Conservation (phyloP, 37 sponge, comb jelly and placozoan species). For the Hormiphora californensis region DNA sequence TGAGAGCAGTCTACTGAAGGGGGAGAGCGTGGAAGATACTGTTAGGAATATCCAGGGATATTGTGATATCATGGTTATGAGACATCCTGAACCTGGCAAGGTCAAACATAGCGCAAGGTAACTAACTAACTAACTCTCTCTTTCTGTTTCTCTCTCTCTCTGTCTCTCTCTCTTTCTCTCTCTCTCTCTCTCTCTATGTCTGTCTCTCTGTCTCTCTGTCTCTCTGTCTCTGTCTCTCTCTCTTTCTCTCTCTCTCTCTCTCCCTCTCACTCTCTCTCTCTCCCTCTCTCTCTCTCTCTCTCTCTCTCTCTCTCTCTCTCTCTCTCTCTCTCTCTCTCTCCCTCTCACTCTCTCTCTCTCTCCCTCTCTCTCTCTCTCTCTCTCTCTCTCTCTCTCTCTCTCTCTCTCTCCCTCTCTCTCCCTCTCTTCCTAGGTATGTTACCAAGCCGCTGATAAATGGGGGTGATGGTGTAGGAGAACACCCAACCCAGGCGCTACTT, state of each 20-base stretch:
- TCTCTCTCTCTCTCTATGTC: too few relatives aligned
- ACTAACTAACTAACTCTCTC: too few relatives aligned
- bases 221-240: background rate
- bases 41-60: constrained; percentile 84
- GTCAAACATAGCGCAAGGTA: constrained; percentile 57
- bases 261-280: background rate
- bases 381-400: too few relatives aligned
- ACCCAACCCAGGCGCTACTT: constrained; percentile 97
- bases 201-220: too few relatives aligned
- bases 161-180: too few relatives aligned
- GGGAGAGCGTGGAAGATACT: constrained; percentile 92
- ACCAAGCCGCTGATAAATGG: constrained; percentile 85
- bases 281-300: background rate
- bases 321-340: too few relatives aligned
- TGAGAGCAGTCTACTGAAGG: constrained; percentile 87
- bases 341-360: too few relatives aligned
- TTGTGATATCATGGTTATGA: constrained; percentile 83
- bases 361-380: too few relatives aligned
- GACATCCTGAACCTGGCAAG: constrained; percentile 85
- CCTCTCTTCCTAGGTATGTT: constrained; percentile 17
- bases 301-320: background rate
- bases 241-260: background rate
- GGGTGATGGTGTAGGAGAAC: constrained; percentile 94
- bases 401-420: too few relatives aligned
- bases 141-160: too few relatives aligned